Base-by-base conservation (phyloP, 2,888 invertebrate species). In the Andrena hattorfiana region DNA sequence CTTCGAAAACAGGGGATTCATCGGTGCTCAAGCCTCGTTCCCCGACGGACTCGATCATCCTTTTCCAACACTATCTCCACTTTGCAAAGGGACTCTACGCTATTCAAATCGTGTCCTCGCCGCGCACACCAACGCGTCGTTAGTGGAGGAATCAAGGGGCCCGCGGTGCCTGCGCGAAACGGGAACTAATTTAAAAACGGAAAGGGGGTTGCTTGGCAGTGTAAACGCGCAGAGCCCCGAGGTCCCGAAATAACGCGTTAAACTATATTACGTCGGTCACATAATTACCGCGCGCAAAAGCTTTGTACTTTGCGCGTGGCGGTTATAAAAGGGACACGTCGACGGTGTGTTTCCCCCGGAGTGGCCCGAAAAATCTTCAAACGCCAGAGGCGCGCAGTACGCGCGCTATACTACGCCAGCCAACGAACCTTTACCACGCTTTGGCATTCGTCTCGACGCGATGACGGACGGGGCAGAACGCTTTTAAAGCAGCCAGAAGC, bases 401-500 rank as follows among this genome's bases (percentile, higher is more conserved):
- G 16, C 10, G 13, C 20, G 30, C 48, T 7, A n/a, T 26, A 59
- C 2, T 16, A 32, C 13, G 7, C 42, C 51, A 10, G 48, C 49
- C 6, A 35, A 42, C 26, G 16, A 56, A 56, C 8, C 56, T 26
- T 42, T 42, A 26, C 48, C 59, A 54, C 60, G 51, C 76, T 81
- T 78, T 64, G 74, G 30, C 64, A 63, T 48, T 74, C 66, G 70
- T 67, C 63, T 56, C 48, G 49, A 16, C 48, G 68, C 77, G 73
- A 67, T 62, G 68, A 56, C 80, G 63, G 51, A 64, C 49, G 66
- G 49, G 63, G 56, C 76, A 51, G 67, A 77, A 83, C 72, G 76
- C 81, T 85, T 85, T 83, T 73, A 81, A 78, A 79, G 48, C 51
- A 51, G 32, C 42, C 54, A 75, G 64, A 71, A 80, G 77, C 35